Base-by-base conservation (phyloP, 1,140 invertebrate genomes). In the Brachystomella parvula region DNA sequence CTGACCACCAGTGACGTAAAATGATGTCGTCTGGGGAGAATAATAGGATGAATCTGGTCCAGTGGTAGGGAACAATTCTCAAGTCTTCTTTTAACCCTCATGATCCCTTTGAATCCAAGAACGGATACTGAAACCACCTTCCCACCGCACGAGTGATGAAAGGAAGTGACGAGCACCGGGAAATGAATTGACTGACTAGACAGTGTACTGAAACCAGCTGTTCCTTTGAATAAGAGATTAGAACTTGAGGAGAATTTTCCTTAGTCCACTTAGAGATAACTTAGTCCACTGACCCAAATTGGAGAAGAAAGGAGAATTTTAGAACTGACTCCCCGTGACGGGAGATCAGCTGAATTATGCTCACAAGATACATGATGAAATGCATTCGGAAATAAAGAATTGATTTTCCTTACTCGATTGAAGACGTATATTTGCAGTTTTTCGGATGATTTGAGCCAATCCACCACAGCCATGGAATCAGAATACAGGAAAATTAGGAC, bases 241-340 rank as follows among this genome's bases (percentile, higher is more conserved):
- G 9, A n/a, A 44, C 9, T 9, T n/a, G 39, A 44, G 39, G 39
- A 12, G 39, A 12, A 12, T 44, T 44, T n/a, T 9, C 9, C n/a
- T 44, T 9, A n/a, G 9, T 44, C 9, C 9, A 44, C 9, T 12
- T 12, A 44, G 9, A 44, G 39, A 44, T 44, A n/a, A n/a, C 39
- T 44, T 44, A 9, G 9, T 44, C n/a, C 39, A n/a, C 39, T 44
- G 9, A 9, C n/a, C n/a, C n/a, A n/a, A n/a, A n/a, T n/a, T n/a
- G n/a, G n/a, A n/a, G n/a, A n/a, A n/a, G n/a, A n/a, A n/a, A n/a
- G n/a, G n/a, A n/a, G n/a, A n/a, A n/a, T n/a, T n/a, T n/a, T n/a
- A n/a, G n/a, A n/a, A n/a, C n/a, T n/a, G n/a, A 44, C n/a, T 44
- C 58, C 58, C 29, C 58, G 3, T n/a, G 58, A 60, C 15, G 24